A percentile compares a stretch with the other conserved stretches of the same genome.
Evolutionary conservation across 1,140 invertebrate genomes (phyloP).

Genomic region (Drosophila athabasca): DNA sequence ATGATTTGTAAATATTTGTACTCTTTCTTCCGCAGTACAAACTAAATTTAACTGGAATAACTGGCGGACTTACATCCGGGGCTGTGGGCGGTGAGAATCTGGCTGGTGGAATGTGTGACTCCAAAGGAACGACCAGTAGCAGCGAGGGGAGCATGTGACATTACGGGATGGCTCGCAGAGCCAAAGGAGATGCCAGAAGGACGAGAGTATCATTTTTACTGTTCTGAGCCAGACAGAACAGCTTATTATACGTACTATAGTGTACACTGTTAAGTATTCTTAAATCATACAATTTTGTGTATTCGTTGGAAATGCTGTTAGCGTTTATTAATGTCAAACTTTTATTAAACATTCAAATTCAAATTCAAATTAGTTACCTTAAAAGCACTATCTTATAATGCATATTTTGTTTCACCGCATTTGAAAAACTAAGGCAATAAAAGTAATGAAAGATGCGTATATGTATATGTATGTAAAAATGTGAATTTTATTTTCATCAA

Average conservation of each 20-base stretch:
- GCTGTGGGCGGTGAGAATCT: conserved; percentile 89
- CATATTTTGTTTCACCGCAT: conserved; percentile 54
- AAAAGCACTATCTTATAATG: conserved; percentile 38
- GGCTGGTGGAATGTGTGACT: conserved; percentile 89
- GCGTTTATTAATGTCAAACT: conserved; percentile 49
- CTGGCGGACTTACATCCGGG: conserved; percentile 88
- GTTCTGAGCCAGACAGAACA: conserved; percentile 87
- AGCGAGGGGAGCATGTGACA: conserved; percentile 98
- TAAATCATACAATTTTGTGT: conserved; percentile 47
- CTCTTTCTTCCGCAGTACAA: conserved; percentile 90
- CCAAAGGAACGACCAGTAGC: conserved; percentile 89
- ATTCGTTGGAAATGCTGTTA: conserved; percentile 53
- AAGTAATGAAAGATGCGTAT: conserved; percentile 39
- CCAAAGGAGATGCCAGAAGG: conserved; percentile 96
- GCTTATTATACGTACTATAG: conserved; percentile 22
- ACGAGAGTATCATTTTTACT: conserved; percentile 97
- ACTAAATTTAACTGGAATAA: conserved; percentile 94
- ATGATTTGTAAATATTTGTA: not conserved
- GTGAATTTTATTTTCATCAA: too few relatives aligned
- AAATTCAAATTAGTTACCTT: conserved; percentile 48
- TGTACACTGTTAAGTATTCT: conserved; percentile 44
- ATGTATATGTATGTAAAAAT: conserved; percentile 9
- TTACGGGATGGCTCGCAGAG: conserved; percentile 98
- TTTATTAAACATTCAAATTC: conserved; percentile 42
- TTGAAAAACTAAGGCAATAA: conserved; percentile 41